Evolutionary conservation across 2,888 invertebrate genomes (phyloP).

Genomic region (Tenthredo scrophulariae): DNA sequence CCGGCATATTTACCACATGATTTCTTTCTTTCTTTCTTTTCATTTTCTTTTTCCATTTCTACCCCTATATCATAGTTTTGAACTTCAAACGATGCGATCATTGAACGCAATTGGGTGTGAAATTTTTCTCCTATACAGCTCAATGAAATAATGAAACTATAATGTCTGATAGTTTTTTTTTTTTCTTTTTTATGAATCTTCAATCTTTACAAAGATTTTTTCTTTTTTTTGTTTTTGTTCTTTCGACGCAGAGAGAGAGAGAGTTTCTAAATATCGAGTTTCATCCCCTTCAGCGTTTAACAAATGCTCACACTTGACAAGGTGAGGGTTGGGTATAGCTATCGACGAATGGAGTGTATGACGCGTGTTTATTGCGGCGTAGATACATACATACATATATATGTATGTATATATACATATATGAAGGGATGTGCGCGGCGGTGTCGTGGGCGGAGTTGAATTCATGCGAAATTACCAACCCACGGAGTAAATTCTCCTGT

Average conservation of each 20-base stretch:
- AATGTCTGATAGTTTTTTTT: too few relatives aligned
- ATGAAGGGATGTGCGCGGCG: not conserved
- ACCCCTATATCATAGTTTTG: not conserved
- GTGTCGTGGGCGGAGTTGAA: slow-evolving; percentile 44
- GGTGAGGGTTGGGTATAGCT: not conserved
- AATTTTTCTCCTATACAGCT: not conserved
- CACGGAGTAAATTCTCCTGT: slow-evolving; percentile 37
- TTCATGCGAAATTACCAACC: slow-evolving; percentile 48
- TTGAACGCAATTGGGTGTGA: slow-evolving; percentile 11
- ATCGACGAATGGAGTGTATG: slow-evolving; percentile 45
- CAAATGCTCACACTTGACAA: slow-evolving; percentile 20
- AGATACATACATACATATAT: not conserved
- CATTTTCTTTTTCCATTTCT: not conserved
- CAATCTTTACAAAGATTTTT: not conserved
- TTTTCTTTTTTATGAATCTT: not conserved
- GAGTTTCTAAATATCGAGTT: slow-evolving; percentile 2
- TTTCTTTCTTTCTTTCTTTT: not conserved
- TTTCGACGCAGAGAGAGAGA: not conserved
- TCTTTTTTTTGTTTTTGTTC: not conserved
- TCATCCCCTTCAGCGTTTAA: not conserved
- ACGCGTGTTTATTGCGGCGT: slow-evolving; percentile 45
- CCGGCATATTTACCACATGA: not conserved
- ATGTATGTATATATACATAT: not conserved
- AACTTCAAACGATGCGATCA: not conserved
- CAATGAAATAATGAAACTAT: not conserved